phyloP scores from a whole-genome alignment of 2,113 vertebrate genomes.

The Lipophrys pholis region DNA sequence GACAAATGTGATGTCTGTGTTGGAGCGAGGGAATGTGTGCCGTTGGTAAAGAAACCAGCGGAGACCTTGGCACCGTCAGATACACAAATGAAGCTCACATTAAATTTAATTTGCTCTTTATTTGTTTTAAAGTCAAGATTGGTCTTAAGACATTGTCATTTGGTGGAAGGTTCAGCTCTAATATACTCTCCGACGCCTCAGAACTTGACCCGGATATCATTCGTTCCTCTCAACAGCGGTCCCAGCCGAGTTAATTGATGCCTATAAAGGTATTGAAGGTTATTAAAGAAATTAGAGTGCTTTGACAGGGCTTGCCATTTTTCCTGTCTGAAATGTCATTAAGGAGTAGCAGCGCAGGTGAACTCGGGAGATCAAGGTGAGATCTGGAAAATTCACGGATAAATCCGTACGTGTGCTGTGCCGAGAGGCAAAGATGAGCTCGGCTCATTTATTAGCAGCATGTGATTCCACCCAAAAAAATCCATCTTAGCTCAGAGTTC shows the following conservation, averaged over 20 bases:
- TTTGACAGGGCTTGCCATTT: background rate
- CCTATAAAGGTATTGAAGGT: conserved; percentile 2
- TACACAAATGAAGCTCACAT: background rate
- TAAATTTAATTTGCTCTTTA: background rate
- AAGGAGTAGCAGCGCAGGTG: background rate
- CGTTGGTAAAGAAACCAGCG: conserved; percentile 4
- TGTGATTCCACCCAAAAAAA: too few relatives aligned
- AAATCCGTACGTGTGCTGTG: background rate
- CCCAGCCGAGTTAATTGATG: background rate
- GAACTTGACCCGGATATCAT: background rate
- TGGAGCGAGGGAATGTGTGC: conserved; percentile 8
- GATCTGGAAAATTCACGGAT: background rate
- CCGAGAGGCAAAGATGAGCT: background rate
- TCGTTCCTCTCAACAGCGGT: background rate
- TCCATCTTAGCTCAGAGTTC: too few relatives aligned
- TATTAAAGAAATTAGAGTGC: background rate
- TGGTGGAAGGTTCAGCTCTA: background rate
- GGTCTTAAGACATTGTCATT: background rate
- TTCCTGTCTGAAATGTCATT: conserved; percentile 9
- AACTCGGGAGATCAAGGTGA: background rate
- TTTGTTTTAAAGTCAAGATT: background rate
- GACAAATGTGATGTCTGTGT: conserved; percentile 61
- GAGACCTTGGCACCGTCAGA: background rate
- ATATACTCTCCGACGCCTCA: conserved; percentile 9
- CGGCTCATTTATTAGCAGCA: background rate